Evolutionary conservation across 1,140 invertebrate genomes (phyloP).

Genomic region (Diabrotica virgifera): DNA sequence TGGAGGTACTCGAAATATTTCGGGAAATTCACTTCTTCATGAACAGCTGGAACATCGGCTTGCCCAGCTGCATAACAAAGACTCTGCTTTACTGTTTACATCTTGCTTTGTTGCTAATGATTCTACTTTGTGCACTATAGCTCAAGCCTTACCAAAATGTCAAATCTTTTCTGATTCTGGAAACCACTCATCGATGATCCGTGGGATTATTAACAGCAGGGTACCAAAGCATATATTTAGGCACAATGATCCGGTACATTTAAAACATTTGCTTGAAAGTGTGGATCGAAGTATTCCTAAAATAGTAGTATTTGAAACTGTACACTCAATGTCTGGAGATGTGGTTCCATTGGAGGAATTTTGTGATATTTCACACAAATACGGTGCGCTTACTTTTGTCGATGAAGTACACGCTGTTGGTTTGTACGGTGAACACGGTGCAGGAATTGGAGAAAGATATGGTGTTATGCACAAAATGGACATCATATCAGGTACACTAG

Average conservation of each 20-base stretch:
- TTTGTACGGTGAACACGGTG: conserved; percentile 88
- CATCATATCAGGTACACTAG: conserved; percentile 94
- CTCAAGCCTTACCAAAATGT: conserved; percentile 82
- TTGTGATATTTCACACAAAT: conserved; percentile 85
- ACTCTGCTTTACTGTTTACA: conserved; percentile 89
- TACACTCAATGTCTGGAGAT: conserved; percentile 98
- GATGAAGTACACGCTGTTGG: conserved; percentile 99
- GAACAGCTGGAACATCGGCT: conserved; percentile 84
- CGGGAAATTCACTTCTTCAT: conserved; percentile 91
- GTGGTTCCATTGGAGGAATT: conserved; percentile 88
- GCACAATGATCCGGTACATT: conserved; percentile 88
- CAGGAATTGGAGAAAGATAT: conserved; percentile 90
- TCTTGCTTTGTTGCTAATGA: conserved; percentile 98
- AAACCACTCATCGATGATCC: conserved; percentile 99
- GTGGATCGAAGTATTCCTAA: conserved; percentile 80
- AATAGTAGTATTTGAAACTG: conserved; percentile 98
- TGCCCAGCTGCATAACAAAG: conserved; percentile 89
- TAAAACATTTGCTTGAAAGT: conserved; percentile 73
- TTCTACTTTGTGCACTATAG: conserved; percentile 91
- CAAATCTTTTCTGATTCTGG: conserved; percentile 97
- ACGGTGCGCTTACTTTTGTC: conserved; percentile 92
- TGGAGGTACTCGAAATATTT: conserved; percentile 96
- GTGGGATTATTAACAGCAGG: conserved; percentile 90
- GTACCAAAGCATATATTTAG: conserved; percentile 92
- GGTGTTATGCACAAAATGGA: conserved; percentile 85